A percentile compares a stretch with the other conserved stretches of the same genome.
These are phyloP conservation scores for Aphodius sticticus DNA, from an alignment of 2,888 invertebrate species.

Conservation along the genomic window DNA sequence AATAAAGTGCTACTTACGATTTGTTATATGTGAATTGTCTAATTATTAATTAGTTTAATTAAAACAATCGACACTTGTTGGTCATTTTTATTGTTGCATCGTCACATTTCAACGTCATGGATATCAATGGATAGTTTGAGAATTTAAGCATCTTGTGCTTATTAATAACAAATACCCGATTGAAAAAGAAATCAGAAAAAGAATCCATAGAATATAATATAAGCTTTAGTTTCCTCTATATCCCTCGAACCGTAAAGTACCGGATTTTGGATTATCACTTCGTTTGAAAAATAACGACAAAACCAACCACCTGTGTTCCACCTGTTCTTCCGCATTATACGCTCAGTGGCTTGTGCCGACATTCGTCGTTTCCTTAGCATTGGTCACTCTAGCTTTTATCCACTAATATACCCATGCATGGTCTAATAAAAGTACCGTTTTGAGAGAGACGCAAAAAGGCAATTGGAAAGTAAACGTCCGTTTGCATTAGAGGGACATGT, in stretches of 20 bases:
- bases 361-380: neutral
- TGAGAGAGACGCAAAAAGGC: neutral
- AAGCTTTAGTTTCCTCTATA: too few relatives aligned
- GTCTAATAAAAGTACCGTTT: neutral
- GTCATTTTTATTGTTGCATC: too few relatives aligned
- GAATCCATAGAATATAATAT: too few relatives aligned
- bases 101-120: too few relatives aligned
- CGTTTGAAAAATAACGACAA: neutral
- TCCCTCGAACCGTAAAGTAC: neutral
- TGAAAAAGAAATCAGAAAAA: too few relatives aligned
- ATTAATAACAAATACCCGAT: too few relatives aligned
- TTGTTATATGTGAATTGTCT: too few relatives aligned
- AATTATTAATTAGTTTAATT: too few relatives aligned
- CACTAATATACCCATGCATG: neutral
- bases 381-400: neutral
- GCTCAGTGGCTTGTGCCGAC: slow-evolving; percentile 7
- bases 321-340: slow-evolving; percentile 23
- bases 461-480: neutral
- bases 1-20: too few relatives aligned
- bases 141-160: too few relatives aligned
- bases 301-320: slow-evolving; percentile 22
- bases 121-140: too few relatives aligned
- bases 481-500: neutral
- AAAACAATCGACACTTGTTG: too few relatives aligned
- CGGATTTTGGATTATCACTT: slow-evolving; percentile 11